A percentile compares a stretch with the other conserved stretches of the same genome.
These are phyloP conservation scores for Nycticryphes semicollaris DNA, from an alignment of 2,113 vertebrate species.

Conservation along the genomic window DNA sequence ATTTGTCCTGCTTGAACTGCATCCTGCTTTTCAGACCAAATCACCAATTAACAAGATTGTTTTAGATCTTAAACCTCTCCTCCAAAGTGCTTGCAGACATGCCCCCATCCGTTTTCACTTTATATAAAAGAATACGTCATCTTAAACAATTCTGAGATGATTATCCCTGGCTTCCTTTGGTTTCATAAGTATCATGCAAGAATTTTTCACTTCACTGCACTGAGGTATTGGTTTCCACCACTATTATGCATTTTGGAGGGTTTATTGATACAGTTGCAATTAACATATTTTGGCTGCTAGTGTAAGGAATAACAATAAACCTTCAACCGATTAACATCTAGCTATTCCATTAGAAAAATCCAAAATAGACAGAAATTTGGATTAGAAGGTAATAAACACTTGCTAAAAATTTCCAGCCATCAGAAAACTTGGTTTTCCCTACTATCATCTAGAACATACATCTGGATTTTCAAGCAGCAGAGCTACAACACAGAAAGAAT, in stretches of 20 bases:
- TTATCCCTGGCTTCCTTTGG: neutral
- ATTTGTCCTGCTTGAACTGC: conserved; percentile 13
- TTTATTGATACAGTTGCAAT: neutral
- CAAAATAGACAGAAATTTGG: neutral
- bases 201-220: neutral
- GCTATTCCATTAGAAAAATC: neutral
- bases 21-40: conserved; percentile 30
- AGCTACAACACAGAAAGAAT: neutral
- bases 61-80: neutral
- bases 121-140: neutral
- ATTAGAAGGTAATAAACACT: neutral
- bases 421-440: neutral
- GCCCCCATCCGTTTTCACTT: neutral
- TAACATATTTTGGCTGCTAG: neutral
- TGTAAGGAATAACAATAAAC: neutral
- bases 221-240: neutral
- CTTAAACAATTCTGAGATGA: neutral
- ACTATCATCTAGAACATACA: neutral
- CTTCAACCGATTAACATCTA: neutral
- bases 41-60: neutral
- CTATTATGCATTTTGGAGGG: neutral
- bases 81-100: neutral
- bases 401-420: neutral
- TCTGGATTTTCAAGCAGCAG: neutral
- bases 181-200: neutral